These are phyloP conservation scores for Cryptoprocta ferox DNA, from an alignment of 2,797 vertebrate species.

Conservation along the genomic window DNA sequence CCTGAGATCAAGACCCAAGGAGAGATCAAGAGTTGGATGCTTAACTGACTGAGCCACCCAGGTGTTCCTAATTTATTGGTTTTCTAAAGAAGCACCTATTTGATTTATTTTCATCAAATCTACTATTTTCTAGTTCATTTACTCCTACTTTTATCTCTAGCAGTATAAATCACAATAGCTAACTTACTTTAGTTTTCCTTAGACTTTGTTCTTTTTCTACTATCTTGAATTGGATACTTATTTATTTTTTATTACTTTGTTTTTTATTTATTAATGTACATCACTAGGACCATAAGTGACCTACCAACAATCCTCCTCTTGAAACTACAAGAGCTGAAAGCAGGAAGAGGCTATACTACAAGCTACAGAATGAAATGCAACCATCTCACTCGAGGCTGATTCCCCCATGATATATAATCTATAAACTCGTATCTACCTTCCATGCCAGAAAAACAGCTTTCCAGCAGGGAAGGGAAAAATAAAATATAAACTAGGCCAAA, in stretches of 20 bases:
- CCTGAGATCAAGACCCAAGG: too few species aligned
- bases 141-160: neutral
- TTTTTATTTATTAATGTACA: neutral
- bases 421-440: neutral
- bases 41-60: too few species aligned
- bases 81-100: neutral
- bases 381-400: neutral
- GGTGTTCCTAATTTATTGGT: neutral
- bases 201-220: constrained; percentile 26
- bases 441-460: neutral
- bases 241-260: neutral
- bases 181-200: neutral
- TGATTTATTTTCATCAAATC: neutral
- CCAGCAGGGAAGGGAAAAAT: neutral
- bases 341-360: neutral
- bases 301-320: neutral
- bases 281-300: neutral
- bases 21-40: too few species aligned
- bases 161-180: neutral
- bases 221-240: neutral
- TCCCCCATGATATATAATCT: neutral
- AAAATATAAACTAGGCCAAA: neutral
- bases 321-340: neutral
- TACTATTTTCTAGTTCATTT: neutral
- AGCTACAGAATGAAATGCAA: neutral